Conservation (phyloP, 92 coral and sea anemone genomes). For the Galaxea fascicularis region DNA sequence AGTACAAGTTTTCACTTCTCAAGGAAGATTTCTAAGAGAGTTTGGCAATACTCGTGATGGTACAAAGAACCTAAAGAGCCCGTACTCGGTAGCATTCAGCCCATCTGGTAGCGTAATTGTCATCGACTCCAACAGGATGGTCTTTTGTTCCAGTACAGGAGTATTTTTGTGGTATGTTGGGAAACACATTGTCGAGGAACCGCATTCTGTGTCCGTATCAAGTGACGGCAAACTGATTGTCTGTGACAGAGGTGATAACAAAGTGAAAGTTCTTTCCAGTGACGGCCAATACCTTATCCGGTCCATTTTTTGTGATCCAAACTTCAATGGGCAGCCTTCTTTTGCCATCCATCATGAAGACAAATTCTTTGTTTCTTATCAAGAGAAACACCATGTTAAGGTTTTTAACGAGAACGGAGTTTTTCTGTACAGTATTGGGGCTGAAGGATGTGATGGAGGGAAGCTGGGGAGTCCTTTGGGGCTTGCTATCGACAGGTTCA, state of each 20-base stretch:
- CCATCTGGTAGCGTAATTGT: not conserved
- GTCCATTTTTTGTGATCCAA: constrained; percentile 12
- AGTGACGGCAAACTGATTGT: constrained; percentile 7
- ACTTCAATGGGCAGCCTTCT: not conserved
- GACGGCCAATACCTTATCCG: not conserved
- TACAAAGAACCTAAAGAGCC: not conserved
- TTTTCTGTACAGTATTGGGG: constrained; percentile 45
- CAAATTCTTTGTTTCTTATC: constrained; percentile 21
- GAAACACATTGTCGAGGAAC: not conserved
- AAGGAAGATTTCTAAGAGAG: not conserved
- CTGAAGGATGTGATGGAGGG: not conserved
- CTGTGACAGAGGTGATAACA: not conserved
- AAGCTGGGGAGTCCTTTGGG: constrained; percentile 54
- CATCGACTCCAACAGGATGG: not conserved
- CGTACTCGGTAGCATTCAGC: constrained; percentile 10
- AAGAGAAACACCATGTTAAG: constrained; percentile 23
- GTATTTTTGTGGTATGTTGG: constrained; percentile 43
- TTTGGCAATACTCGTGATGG: not conserved
- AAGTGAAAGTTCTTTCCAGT: constrained; percentile 1
- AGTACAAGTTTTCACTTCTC: not conserved
- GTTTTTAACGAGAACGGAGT: constrained; percentile 54
- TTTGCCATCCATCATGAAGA: constrained; percentile 33
- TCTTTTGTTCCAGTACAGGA: constrained; percentile 52
- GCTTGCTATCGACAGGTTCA: constrained; percentile 57
- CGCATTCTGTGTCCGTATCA: not conserved